Conservation (phyloP, 2,113 vertebrate species). For the Aythya baeri region DNA sequence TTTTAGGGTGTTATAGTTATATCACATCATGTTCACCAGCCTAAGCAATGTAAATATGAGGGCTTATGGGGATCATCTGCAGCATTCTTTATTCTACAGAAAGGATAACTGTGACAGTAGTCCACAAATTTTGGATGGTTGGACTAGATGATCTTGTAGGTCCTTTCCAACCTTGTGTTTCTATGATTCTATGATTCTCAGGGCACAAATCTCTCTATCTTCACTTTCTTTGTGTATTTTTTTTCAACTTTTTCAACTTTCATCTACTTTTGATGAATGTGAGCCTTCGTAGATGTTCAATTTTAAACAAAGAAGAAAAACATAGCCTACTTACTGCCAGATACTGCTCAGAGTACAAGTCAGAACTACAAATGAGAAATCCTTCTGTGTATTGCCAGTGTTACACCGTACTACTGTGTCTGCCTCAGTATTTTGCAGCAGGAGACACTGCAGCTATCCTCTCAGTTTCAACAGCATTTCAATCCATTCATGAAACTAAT, state of each 20-base stretch:
- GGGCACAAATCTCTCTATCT: fast-evolving
- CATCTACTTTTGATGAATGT: neutral
- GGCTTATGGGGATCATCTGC: neutral
- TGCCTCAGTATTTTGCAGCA: neutral
- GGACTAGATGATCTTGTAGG: too few species aligned
- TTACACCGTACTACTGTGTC: neutral
- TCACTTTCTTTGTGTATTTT: neutral
- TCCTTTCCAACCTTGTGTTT: too few species aligned
- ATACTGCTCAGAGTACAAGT: neutral
- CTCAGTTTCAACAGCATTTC: neutral
- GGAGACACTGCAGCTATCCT: neutral
- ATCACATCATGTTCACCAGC: neutral
- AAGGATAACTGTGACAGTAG: neutral
- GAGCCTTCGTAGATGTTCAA: neutral
- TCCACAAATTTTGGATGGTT: neutral
- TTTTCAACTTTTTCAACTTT: neutral
- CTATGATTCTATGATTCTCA: neutral
- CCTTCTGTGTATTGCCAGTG: neutral
- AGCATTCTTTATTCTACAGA: neutral
- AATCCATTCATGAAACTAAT: neutral
- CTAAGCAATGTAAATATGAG: neutral
- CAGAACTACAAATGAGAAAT: neutral
- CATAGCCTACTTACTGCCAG: neutral
- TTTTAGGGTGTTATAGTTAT: neutral
- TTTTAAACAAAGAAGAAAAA: neutral